These are phyloP conservation scores for Alfaro cultratus DNA, from an alignment of 2,797 vertebrate species.

Conservation along the genomic window DNA sequence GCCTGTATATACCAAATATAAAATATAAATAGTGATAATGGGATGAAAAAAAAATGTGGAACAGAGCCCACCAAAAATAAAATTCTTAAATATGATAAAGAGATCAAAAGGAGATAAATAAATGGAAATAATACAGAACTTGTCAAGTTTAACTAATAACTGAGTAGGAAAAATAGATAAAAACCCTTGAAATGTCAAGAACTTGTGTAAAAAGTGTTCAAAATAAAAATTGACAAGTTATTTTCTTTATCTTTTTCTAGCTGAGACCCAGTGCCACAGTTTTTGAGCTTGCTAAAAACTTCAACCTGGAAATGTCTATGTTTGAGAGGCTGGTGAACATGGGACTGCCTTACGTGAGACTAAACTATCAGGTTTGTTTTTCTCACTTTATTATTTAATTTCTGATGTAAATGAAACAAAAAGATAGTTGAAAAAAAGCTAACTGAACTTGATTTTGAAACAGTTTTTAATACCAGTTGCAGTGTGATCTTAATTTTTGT, in stretches of 20 bases:
- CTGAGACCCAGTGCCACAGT: slow-evolving; percentile 92
- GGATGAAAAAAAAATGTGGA: not conserved
- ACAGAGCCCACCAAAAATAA: not conserved
- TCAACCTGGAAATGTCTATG: slow-evolving; percentile 93
- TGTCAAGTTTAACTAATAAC: not conserved
- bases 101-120: not conserved
- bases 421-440: not conserved
- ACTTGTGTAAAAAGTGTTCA: not conserved
- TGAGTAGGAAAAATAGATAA: not conserved
- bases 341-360: slow-evolving; percentile 87
- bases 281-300: slow-evolving; percentile 93
- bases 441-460: not conserved
- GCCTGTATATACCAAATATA: not conserved
- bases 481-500: slow-evolving; percentile 13
- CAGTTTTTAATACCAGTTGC: not conserved
- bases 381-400: not conserved
- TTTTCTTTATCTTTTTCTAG: slow-evolving; percentile 72
- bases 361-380: slow-evolving; percentile 90
- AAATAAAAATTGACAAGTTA: not conserved
- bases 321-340: slow-evolving; percentile 93
- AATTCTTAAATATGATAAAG: not conserved
- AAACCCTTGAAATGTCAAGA: not conserved
- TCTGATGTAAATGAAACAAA: not conserved
- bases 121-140: not conserved
- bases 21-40: not conserved